Evolutionary conservation across 2,888 invertebrate genomes (phyloP).

Genomic region (Nemotelus nigrinus): DNA sequence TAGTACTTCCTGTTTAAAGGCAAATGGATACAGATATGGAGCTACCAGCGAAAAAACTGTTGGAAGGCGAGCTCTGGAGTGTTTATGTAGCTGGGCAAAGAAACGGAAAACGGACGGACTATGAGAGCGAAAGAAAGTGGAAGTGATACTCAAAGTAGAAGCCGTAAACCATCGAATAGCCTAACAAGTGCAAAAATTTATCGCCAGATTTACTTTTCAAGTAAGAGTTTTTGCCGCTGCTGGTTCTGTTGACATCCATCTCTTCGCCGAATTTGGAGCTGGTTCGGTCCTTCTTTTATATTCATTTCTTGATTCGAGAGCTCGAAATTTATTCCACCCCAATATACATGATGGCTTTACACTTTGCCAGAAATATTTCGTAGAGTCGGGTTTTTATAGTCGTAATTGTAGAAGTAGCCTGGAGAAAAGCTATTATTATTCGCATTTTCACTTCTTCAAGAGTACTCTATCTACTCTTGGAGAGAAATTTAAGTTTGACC

Average conservation of each 20-base stretch:
- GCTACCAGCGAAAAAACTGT: not conserved
- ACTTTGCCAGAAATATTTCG: conserved; percentile 22
- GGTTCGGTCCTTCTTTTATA: not conserved
- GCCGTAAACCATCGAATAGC: conserved; percentile 36
- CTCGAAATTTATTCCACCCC: not conserved
- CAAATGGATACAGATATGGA: conserved; percentile 36
- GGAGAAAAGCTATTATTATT: conserved; percentile 24
- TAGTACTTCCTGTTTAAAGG: conserved; percentile 28
- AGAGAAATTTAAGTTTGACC: conserved; percentile 18
- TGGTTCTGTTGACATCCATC: not conserved
- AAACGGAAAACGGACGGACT: too few relatives aligned
- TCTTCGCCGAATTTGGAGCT: not conserved
- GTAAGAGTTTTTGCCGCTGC: not conserved
- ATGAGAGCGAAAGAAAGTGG: too few relatives aligned
- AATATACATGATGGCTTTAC: conserved; percentile 38
- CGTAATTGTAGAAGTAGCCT: too few relatives aligned
- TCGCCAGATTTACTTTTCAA: conserved; percentile 37
- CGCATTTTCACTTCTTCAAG: conserved; percentile 38
- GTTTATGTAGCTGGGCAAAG: too few relatives aligned
- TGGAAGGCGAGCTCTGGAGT: too few relatives aligned
- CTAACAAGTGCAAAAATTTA: conserved; percentile 38
- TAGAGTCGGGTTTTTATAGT: not conserved
- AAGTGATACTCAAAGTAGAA: not conserved
- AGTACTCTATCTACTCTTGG: not conserved
- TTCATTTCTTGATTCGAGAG: too few relatives aligned